Evolutionary conservation across 2,888 invertebrate species (phyloP).

Genomic region (Ecdyonurus torrentis): DNA sequence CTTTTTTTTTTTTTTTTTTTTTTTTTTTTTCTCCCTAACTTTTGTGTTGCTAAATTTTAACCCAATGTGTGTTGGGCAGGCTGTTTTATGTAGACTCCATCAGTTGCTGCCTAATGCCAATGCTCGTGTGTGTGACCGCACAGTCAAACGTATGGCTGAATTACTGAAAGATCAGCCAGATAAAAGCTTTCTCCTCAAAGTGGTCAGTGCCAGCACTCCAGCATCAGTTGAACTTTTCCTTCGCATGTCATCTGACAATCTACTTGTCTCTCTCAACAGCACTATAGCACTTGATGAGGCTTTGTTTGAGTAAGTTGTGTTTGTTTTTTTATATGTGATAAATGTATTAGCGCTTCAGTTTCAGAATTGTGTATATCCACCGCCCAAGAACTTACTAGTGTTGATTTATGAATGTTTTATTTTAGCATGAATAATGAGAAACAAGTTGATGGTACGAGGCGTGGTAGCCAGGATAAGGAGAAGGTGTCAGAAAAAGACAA

Average conservation of each 20-base stretch:
- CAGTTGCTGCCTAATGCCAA: not conserved
- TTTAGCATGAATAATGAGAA: too few species aligned
- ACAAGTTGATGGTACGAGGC: too few species aligned
- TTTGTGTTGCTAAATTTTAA: too few species aligned
- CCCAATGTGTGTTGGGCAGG: too few species aligned
- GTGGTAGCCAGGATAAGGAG: constrained; percentile 10
- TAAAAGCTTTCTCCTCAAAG: constrained; percentile 37
- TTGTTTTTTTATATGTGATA: too few species aligned
- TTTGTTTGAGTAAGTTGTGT: constrained; percentile 30
- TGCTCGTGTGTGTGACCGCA: not conserved
- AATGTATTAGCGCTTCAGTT: too few species aligned
- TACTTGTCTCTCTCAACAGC: constrained; percentile 52
- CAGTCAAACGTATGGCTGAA: constrained; percentile 18
- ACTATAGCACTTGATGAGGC: constrained; percentile 45
- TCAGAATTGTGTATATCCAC: too few species aligned
- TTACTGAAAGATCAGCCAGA: constrained; percentile 30
- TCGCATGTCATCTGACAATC: constrained; percentile 41
- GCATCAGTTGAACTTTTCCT: constrained; percentile 46
- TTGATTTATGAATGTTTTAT: constrained; percentile 7
- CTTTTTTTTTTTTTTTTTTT: too few species aligned
- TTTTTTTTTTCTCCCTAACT: too few species aligned
- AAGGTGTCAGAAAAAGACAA: not conserved
- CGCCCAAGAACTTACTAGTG: constrained; percentile 12
- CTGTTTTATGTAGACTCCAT: not conserved
- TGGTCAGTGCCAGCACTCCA: constrained; percentile 21